A percentile compares a stretch with the other conserved stretches of the same genome.
Evolutionary conservation across 1,140 invertebrate species (phyloP).

Genomic region (Portunus trituberculatus): DNA sequence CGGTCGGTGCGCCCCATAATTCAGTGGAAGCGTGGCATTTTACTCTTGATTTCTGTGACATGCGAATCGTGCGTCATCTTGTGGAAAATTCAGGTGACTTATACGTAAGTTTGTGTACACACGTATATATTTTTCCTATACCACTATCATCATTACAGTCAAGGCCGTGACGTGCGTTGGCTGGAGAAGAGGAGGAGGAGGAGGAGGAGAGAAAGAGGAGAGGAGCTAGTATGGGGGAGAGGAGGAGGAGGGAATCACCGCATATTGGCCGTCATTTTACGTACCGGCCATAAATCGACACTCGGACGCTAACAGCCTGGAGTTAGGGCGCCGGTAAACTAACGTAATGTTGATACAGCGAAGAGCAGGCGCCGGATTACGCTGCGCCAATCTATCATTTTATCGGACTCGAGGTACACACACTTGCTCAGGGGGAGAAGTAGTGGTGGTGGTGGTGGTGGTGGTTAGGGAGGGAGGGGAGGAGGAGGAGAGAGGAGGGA

Average conservation of each 20-base stretch:
- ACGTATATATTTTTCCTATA: background rate
- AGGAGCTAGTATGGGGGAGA: background rate
- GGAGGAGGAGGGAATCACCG: background rate
- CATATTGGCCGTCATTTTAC: background rate
- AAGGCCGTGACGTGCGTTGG: background rate
- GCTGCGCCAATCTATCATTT: constrained; percentile 1
- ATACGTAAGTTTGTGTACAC: background rate
- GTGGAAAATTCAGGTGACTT: background rate
- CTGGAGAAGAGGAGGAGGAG: background rate
- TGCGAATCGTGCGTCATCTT: constrained; percentile 8
- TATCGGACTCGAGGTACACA: constrained; percentile 11
- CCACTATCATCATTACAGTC: background rate
- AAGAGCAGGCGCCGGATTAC: background rate
- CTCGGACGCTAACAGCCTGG: constrained; percentile 7
- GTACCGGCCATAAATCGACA: background rate
- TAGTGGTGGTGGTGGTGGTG: too few species aligned
- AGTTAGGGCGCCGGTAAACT: constrained; percentile 18
- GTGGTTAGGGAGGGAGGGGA: background rate
- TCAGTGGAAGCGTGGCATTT: background rate
- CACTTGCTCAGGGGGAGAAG: background rate
- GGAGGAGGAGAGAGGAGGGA: background rate
- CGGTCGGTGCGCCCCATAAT: background rate
- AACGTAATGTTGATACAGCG: constrained; percentile 13
- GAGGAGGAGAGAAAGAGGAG: background rate
- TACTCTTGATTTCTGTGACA: background rate